These are phyloP conservation scores for Onychostruthus taczanowskii DNA, from an alignment of 2,113 vertebrate species.

Conservation along the genomic window DNA sequence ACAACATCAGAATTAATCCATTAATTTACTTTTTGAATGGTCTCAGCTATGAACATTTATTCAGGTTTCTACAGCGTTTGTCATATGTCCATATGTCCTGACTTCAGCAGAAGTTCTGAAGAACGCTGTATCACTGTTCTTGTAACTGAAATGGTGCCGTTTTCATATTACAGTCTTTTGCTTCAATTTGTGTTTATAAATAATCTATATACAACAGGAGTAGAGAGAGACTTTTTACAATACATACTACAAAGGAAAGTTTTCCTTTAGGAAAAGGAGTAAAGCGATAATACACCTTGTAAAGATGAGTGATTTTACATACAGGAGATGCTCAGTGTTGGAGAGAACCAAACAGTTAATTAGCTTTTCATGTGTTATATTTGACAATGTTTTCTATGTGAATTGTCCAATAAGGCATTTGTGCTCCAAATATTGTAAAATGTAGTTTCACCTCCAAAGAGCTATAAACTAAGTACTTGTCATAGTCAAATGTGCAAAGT, in stretches of 20 bases:
- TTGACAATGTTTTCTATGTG: not conserved
- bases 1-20: not conserved
- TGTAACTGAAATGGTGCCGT: not conserved
- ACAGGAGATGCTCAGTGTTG: not conserved
- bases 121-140: not conserved
- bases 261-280: not conserved
- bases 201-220: slow-evolving; percentile 32
- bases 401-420: not conserved
- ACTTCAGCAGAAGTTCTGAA: not conserved
- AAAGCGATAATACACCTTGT: not conserved
- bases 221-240: not conserved
- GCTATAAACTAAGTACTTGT: not conserved
- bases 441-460: not conserved
- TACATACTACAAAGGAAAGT: not conserved
- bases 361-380: not conserved
- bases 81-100: not conserved
- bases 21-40: not conserved
- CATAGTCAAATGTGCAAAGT: not conserved
- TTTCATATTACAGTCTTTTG: slow-evolving; percentile 1
- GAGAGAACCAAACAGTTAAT: not conserved
- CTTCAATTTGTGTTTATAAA: slow-evolving; percentile 44
- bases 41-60: not conserved
- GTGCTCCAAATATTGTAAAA: not conserved
- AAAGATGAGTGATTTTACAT: not conserved
- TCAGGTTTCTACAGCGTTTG: not conserved